Base-by-base conservation (phyloP, 2,888 invertebrate genomes). In the Lasioglossum leucozonium region DNA sequence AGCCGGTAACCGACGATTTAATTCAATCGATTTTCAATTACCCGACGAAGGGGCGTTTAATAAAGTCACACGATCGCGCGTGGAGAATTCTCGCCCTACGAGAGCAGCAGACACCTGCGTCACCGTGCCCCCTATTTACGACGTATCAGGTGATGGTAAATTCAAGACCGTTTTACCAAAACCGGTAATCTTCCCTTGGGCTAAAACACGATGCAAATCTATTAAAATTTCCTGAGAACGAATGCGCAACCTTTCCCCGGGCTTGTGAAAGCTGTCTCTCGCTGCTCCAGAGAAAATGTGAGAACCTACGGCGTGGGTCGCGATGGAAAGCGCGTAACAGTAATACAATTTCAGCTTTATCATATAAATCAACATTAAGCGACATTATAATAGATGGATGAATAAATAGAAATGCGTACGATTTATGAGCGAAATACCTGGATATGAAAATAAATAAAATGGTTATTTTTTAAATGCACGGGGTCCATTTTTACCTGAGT, bases 171-270 rank as follows among this genome's bases (percentile, higher is more conserved):
- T 84, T 84, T 84, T 72, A 83, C 73, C 71, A 34, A 83, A 84
- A 84, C 84, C 84, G 84, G 84, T 83, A 74, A 78, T 84, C 83
- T 84, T 71, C 84, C 84, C 78, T 42, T 65, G 55, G 84, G 84
- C 74, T 72, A 78, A 77, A 51, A 62, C 74, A 74, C 62, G 84
- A 84, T 84, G 84, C 78, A 44, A 78, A 84, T 84, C 84, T 83
- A 84, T 83, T 84, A 78, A 84, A 83, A 84, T 84, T 83, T 83
- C 83, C 40, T 51, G 69, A 42, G 62, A 44, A 58, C 22, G 73
- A 58, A 51, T 62, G 47, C 67, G 47, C 72, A 83, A 77, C 55
- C 55, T 34, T 81, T 77, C 72, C 77, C 18, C 47, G 2, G 37
- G 44, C n/a, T 37, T 22, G 69, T 81, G 81, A 81, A 71, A 62